Percentiles rank a stretch among this genome's conserved stretches.
phyloP scores from a whole-genome alignment of 2,888 invertebrate genomes.

The Aplocera efformata region DNA sequence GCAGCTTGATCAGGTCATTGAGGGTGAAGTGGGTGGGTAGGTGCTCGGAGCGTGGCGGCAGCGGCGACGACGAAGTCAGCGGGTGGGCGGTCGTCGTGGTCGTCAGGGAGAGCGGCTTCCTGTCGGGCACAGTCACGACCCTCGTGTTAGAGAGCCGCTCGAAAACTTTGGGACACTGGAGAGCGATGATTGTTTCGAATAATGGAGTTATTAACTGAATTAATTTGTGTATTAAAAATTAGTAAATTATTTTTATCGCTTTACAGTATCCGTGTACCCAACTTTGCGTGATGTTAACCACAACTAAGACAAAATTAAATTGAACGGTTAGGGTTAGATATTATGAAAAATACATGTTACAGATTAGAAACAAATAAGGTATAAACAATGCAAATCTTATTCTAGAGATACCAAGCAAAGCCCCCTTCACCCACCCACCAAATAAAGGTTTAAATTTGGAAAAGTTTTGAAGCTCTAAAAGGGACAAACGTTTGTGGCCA shows the following conservation, averaged over 20 bases:
- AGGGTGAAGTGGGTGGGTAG: conserved; percentile 77
- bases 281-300: neutral
- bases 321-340: neutral
- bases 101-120: conserved; percentile 79
- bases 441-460: conserved; percentile 63
- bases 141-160: conserved; percentile 60
- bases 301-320: neutral
- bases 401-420: conserved; percentile 80
- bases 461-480: conserved; percentile 25
- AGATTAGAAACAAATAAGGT: conserved; percentile 9
- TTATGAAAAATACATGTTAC: neutral
- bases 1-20: conserved; percentile 79
- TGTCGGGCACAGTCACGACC: conserved; percentile 58
- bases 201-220: no score
- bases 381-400: conserved; percentile 11
- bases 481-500: conserved; percentile 36
- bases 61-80: conserved; percentile 78
- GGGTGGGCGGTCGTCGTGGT: conserved; percentile 80
- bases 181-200: conserved; percentile 1
- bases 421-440: conserved; percentile 82
- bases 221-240: no score
- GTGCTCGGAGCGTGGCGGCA: conserved; percentile 76
- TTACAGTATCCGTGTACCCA: conserved; percentile 8
- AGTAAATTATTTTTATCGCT: conserved; percentile 16
- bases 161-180: conserved; percentile 14